These are phyloP conservation scores for Epizoanthus stellaris DNA, from an alignment of 92 coral and sea anemone genomes.

Conservation along the genomic window DNA sequence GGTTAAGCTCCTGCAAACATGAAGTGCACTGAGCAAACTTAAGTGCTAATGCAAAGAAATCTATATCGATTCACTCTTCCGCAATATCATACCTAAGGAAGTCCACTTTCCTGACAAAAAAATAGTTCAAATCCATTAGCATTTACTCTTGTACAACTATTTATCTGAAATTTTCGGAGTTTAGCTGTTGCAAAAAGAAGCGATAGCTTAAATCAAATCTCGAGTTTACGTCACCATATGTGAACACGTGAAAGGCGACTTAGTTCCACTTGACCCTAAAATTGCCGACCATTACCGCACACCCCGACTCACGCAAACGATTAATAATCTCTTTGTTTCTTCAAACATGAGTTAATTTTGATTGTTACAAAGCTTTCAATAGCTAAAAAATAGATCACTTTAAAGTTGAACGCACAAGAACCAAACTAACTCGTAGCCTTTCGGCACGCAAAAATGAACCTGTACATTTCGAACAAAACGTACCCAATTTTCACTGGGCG, in stretches of 20 bases:
- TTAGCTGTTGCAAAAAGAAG: background rate
- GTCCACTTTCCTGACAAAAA: too few relatives aligned
- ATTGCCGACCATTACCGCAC: background rate
- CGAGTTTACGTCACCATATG: background rate
- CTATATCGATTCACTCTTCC: too few relatives aligned
- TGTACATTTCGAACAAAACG: background rate
- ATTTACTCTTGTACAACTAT: too few relatives aligned
- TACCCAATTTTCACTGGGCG: background rate
- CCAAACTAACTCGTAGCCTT: background rate
- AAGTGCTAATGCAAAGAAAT: too few relatives aligned
- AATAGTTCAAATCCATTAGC: too few relatives aligned
- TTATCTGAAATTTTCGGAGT: background rate
- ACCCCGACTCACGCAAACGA: background rate
- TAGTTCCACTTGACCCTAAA: slow-evolving; percentile 4
- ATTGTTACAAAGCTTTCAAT: slow-evolving; percentile 6
- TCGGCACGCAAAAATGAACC: background rate
- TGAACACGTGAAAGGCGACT: slow-evolving; percentile 2
- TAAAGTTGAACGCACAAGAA: slow-evolving; percentile 14
- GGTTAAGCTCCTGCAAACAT: too few relatives aligned
- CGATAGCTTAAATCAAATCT: background rate
- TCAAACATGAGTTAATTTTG: background rate
- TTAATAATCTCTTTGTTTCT: background rate
- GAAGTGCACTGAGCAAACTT: too few relatives aligned
- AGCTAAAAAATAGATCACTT: slow-evolving; percentile 10
- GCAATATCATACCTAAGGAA: too few relatives aligned